Base-by-base conservation (phyloP, 2,888 invertebrate species). In the Tenodera sinensis region DNA sequence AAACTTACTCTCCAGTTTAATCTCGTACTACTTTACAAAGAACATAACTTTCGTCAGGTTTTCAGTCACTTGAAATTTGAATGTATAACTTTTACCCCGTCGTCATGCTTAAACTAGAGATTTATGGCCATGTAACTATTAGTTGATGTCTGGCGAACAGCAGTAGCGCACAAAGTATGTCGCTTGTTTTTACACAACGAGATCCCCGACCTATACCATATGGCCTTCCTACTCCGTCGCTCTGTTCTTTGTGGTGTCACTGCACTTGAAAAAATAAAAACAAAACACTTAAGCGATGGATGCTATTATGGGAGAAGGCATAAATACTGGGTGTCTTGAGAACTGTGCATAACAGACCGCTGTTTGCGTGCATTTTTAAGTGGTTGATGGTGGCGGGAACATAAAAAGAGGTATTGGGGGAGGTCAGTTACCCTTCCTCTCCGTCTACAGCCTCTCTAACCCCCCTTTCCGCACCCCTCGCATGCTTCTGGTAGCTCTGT, bases 371-470 rank as follows among this genome's bases (percentile, higher is more conserved):
- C 87, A 28, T 87, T 87, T 87, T 82, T 87, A 82, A 86, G 86
- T 85, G 85, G 83, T 28, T 81, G 30, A 71, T 71, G 54, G 54
- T 71, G 54, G 54, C 54, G 54, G 20, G 54, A 71, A 81, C 27
- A 83, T 87, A 83, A 83, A 87, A 87, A 83, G 81, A 28, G 34
- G 71, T 84, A 81, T 88, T 88, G 88, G 88, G 88, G 34, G 84
- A 88, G 88, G 88, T 88, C 88, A 88, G 88, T 88, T 84, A 84
- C 84, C 84, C n/a, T 34, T 27, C n/a, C 85, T 27, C n/a, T 83
- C 87, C 14, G 87, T 87, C 87, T 87, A 83, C 82, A 34, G 34
- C 30, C 83, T 87, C 87, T 71, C 54, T 71, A 71, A 71, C 54
- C 54, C 54, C 54, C 20, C 54, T 42, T 42, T 8, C 54, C 25